A percentile compares a stretch with the other conserved stretches of the same genome.
Evolutionary conservation across 1,140 invertebrate genomes (phyloP).

Genomic region (Atopsyche davidsoni): DNA sequence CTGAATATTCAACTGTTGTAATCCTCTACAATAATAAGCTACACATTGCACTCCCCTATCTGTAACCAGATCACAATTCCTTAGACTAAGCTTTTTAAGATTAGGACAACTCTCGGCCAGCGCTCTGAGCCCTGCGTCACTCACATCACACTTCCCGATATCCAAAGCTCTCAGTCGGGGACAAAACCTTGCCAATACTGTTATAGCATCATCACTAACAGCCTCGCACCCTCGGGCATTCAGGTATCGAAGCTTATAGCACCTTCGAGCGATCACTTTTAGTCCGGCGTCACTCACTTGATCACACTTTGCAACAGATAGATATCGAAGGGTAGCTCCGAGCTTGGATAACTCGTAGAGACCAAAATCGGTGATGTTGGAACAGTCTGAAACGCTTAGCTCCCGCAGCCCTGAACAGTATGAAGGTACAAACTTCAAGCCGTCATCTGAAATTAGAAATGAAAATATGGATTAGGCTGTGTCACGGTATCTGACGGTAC

Average conservation of each 20-base stretch:
- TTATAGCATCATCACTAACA: constrained; percentile 82
- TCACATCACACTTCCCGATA: constrained; percentile 88
- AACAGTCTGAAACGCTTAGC: constrained; percentile 85
- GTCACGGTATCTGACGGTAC: too few relatives aligned
- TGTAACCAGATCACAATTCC: constrained; percentile 83
- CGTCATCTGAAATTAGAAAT: constrained; percentile 55
- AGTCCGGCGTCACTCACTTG: constrained; percentile 79
- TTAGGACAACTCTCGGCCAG: constrained; percentile 85
- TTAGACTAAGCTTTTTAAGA: constrained; percentile 80
- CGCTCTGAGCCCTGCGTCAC: constrained; percentile 76
- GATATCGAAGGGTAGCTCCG: constrained; percentile 74
- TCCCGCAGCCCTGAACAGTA: constrained; percentile 79
- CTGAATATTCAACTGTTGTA: constrained; percentile 87
- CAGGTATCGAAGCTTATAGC: constrained; percentile 83
- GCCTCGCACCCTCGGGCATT: constrained; percentile 89
- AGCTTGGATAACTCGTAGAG: constrained; percentile 84
- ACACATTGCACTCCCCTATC: constrained; percentile 81
- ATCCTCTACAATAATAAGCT: constrained; percentile 77
- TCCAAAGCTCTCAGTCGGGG: constrained; percentile 78
- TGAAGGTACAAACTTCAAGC: constrained; percentile 74
- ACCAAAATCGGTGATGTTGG: constrained; percentile 84
- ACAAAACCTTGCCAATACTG: constrained; percentile 75
- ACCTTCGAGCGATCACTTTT: constrained; percentile 79
- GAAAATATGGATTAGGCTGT: too few relatives aligned
- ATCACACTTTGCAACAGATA: constrained; percentile 86